Conservation (phyloP, 2,113 vertebrate genomes). For the Elanus axillaris region DNA sequence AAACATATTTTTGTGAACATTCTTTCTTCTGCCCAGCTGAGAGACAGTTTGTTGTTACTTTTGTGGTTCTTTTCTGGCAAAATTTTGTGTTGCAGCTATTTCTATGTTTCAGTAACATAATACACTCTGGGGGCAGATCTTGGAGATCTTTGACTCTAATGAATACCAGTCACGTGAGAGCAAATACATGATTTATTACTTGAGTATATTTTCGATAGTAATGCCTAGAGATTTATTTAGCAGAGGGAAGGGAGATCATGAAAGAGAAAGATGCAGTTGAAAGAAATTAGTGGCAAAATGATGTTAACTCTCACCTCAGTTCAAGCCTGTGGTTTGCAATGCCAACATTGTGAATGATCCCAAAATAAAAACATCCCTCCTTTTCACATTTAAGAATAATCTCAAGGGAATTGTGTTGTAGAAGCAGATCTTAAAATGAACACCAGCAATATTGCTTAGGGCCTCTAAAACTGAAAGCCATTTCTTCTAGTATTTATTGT, state of each 20-base stretch:
- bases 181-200: constrained; percentile 64
- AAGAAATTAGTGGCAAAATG: constrained; percentile 4
- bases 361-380: constrained; percentile 33
- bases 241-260: neutral
- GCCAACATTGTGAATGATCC: neutral
- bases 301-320: constrained; percentile 16
- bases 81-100: constrained; percentile 54
- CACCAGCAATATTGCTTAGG: constrained; percentile 25
- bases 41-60: constrained; percentile 64
- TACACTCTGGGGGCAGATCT: constrained; percentile 55
- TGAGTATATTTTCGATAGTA: constrained; percentile 28
- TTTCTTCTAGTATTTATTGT: constrained; percentile 58
- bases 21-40: constrained; percentile 61
- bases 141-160: constrained; percentile 46
- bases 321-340: constrained; percentile 17
- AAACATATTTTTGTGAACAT: constrained; percentile 63
- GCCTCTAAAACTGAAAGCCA: constrained; percentile 37
- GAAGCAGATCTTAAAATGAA: constrained; percentile 37
- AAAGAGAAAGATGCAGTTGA: constrained; percentile 3
- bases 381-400: constrained; percentile 10
- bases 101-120: constrained; percentile 66
- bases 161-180: constrained; percentile 52
- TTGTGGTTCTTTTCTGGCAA: constrained; percentile 45
- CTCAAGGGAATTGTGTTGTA: neutral
- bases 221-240: constrained; percentile 12